Conservation (phyloP, 1,140 invertebrate genomes). For the Magallana angulata region DNA sequence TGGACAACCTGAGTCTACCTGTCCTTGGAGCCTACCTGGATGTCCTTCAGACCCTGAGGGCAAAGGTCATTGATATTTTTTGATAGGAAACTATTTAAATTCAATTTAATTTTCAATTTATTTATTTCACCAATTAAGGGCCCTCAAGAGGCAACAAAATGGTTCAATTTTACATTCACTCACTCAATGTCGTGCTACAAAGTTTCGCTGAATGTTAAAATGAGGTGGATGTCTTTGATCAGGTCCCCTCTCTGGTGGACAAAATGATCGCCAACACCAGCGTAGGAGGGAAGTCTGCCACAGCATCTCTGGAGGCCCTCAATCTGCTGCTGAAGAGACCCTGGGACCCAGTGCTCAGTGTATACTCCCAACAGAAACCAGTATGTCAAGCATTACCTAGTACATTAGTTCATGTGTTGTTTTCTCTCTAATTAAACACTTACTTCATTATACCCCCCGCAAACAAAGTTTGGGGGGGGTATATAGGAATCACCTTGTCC, state of each 20-base stretch:
- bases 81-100: too few species aligned
- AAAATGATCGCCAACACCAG: slow-evolving; percentile 85
- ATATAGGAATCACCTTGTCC: too few species aligned
- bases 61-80: slow-evolving; percentile 80
- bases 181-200: too few species aligned
- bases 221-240: slow-evolving; percentile 4
- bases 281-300: slow-evolving; percentile 69
- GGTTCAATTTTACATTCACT: too few species aligned
- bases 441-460: too few species aligned
- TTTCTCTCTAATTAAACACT: background rate
- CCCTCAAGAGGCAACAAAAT: too few species aligned
- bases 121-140: too few species aligned
- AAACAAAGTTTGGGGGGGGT: too few species aligned
- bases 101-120: background rate
- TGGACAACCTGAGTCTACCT: slow-evolving; percentile 85
- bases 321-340: slow-evolving; percentile 86
- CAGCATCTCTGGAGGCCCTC: slow-evolving; percentile 82
- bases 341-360: slow-evolving; percentile 87
- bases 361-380: slow-evolving; percentile 82
- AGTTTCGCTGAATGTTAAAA: background rate
- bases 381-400: slow-evolving; percentile 77
- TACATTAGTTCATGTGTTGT: background rate
- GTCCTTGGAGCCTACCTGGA: slow-evolving; percentile 89
- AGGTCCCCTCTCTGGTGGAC: slow-evolving; percentile 87
- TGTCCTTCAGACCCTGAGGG: slow-evolving; percentile 87